Evolutionary conservation across 2,113 vertebrate species (phyloP).

Genomic region (Variabilichromis moorii): DNA sequence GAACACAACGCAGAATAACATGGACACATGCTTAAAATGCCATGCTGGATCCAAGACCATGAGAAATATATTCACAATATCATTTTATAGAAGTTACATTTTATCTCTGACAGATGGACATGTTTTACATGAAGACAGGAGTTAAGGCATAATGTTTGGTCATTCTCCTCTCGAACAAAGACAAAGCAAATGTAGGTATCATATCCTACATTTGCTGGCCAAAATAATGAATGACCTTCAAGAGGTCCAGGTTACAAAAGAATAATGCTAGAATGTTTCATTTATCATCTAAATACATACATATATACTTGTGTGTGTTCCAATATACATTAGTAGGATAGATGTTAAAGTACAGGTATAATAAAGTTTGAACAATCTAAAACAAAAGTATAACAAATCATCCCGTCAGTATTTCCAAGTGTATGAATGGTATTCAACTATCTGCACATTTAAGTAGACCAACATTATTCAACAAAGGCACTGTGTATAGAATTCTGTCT

Average conservation of each 20-base stretch:
- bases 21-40: constrained; percentile 40
- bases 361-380: neutral
- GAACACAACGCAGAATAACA: constrained; percentile 31
- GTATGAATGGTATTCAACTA: neutral
- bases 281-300: neutral
- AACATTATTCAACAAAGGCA: constrained; percentile 32
- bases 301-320: neutral
- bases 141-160: constrained; percentile 49
- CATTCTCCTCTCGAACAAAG: neutral
- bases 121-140: constrained; percentile 1
- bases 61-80: constrained; percentile 12
- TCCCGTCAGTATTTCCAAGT: neutral
- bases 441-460: neutral
- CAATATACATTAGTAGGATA: neutral
- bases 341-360: neutral
- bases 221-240: neutral
- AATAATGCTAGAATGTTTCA: neutral
- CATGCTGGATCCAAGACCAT: constrained; percentile 20
- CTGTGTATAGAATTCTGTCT: neutral
- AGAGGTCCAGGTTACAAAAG: neutral
- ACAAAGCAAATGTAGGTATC: neutral
- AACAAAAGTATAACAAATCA: neutral
- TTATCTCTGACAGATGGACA: neutral
- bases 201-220: neutral
- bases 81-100: neutral